Base-by-base conservation (phyloP, 1,140 invertebrate species). In the Palaemon carinicauda region DNA sequence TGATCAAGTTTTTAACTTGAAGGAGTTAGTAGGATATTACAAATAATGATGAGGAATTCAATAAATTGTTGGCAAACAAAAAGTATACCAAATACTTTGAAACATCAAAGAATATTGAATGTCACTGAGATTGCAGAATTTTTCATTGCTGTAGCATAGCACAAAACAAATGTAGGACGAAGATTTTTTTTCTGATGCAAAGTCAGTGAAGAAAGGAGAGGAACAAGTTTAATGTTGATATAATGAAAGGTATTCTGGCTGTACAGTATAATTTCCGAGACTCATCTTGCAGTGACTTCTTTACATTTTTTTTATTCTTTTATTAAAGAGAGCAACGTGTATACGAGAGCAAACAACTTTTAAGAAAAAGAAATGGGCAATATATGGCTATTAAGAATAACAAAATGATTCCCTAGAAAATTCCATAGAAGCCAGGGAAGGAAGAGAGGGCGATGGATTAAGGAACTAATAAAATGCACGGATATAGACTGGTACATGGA, bases 141-240 rank as follows among this genome's bases (percentile, higher is more conserved):
- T 51, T 78, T 78, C 29, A 52, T 78, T 78, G 31, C 3, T 7
- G 71, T 78, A 78, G n/a, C 33, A 53, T 53, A 17, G n/a, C 31
- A 21, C 79, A 80, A 56, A 60, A 54, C 54, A 60, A 80, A 65
- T 80, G 21, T 56, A 56, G 77, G 54, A 24, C 52, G 79, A 33
- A n/a, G n/a, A n/a, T n/a, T 3, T 60, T 17, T 78, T 78, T 41
- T 31, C 53, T 54, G 52, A 60, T 24, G 53, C 54, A 27, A 53
- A 60, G 79, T 80, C 79, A 80, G 53, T 80, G 77, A 54, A 80
- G 53, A 17, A 80, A 56, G 10, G 53, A 60, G 27, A 80, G 53
- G 79, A 80, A 60, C 21, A 79, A 80, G 79, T 60, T 80, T 24
- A 80, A 54, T 65, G 79, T 80, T 80, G 10, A 80, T 33, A 80